phyloP scores from a whole-genome alignment of 2,888 invertebrate genomes.

The Cybosia mesomella region DNA sequence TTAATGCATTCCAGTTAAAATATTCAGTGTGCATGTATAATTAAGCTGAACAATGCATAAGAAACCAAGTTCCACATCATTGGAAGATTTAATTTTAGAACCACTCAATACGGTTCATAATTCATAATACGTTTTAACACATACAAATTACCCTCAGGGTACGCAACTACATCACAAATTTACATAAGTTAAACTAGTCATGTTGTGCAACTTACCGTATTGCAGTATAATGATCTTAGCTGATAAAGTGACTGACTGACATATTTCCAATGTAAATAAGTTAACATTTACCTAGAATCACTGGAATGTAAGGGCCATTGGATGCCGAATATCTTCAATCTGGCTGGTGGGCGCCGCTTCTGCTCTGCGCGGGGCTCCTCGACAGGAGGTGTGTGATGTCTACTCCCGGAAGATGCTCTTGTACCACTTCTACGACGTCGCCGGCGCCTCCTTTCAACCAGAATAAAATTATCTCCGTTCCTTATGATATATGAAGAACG shows the following conservation, averaged over 20 bases:
- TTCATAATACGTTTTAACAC: constrained; percentile 32
- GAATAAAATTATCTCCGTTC: constrained; percentile 84
- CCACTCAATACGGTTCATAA: constrained; percentile 32
- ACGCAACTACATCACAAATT: constrained; percentile 51
- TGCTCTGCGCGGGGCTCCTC: constrained; percentile 80
- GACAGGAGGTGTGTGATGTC: constrained; percentile 82
- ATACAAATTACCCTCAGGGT: constrained; percentile 36
- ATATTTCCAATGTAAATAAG: constrained; percentile 38
- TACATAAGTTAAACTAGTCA: constrained; percentile 57
- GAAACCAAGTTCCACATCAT: constrained; percentile 43
- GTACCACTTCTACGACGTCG: constrained; percentile 81
- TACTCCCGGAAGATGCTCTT: constrained; percentile 79
- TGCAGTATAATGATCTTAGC: constrained; percentile 49
- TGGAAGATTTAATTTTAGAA: constrained; percentile 44
- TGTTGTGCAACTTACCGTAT: constrained; percentile 58
- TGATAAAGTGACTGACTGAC: constrained; percentile 41
- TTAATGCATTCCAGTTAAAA: not conserved
- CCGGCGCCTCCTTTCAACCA: constrained; percentile 81
- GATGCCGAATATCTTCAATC: constrained; percentile 83
- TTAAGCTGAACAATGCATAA: constrained; percentile 37
- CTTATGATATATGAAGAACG: constrained; percentile 84
- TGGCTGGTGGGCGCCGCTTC: constrained; percentile 82
- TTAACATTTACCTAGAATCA: constrained; percentile 76
- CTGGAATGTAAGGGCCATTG: constrained; percentile 86
- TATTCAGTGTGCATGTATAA: constrained; percentile 25